Evolutionary conservation across 2,888 invertebrate genomes (phyloP), one percentile per base, ranked within the genome.

Genomic region (Orchesella flavescens): DNA sequence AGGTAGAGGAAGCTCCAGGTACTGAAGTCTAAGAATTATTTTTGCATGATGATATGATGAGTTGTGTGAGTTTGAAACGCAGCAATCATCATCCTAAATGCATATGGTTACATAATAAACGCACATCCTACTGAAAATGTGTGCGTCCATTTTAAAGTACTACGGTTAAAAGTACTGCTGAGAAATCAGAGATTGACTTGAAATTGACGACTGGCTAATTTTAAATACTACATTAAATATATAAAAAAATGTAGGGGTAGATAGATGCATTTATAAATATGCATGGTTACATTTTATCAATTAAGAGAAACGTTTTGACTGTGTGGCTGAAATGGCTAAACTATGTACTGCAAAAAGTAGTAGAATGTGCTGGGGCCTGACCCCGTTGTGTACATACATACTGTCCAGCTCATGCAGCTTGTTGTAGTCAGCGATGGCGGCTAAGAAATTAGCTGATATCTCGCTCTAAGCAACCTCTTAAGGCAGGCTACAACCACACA

Each of bases 21-120:
- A 79, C 71, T 34, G 15, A 68, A 66, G 74, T 57, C n/a, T 73
- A 74, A 61, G 5, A 72, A 55, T 12, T 44, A 24, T 63, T 61
- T n/a, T 49, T 63, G 23, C 23, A 43, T 34, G 34, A 4, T 34
- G 34, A 34, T 34, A 7, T 34, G 34, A 34, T 2, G 5, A 49
- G 49, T 49, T 49, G 49, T 49, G 49, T 44, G 49, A 19, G 15
- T 34, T 12, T 34, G 24, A 55, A 57, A n/a, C n/a, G n/a, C n/a
- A n/a, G n/a, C n/a, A n/a, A n/a, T n/a, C 49, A 66, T 7, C 7
- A 17, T 3, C 53, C 10, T 19, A 59, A 12, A 59, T 12, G 10
- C 49, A 49, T 7, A 49, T 49, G 10, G 2, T 2, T n/a, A 7
- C n/a, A 7, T 49, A 49, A 12, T 49, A 49, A 34, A 34, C 34